Evolutionary conservation across 1,140 invertebrate genomes (phyloP).

Genomic region (Chlorops oryzae): DNA sequence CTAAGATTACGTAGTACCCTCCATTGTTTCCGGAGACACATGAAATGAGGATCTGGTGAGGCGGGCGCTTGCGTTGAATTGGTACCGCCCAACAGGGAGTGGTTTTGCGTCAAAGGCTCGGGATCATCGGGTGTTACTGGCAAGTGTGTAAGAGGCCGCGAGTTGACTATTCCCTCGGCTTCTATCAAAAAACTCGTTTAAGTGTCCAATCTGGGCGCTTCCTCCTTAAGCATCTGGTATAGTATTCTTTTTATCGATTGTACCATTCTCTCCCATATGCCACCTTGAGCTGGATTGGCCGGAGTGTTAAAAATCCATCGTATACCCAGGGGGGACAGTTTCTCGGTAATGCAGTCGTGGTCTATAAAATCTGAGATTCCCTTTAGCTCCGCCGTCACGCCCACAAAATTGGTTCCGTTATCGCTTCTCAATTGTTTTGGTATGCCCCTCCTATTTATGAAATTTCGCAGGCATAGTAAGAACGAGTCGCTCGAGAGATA

Average conservation of each 20-base stretch:
- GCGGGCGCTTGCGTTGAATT: slow-evolving; percentile 14
- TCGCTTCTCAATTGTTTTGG: not conserved
- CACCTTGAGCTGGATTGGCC: too few relatives aligned
- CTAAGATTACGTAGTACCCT: not conserved
- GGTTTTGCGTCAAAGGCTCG: too few relatives aligned
- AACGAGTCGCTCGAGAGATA: not conserved
- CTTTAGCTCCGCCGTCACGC: not conserved
- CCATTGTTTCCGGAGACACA: slow-evolving; percentile 18
- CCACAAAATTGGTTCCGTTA: not conserved
- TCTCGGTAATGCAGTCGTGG: not conserved
- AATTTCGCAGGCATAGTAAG: not conserved
- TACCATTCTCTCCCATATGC: too few relatives aligned
- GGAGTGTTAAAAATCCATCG: too few relatives aligned
- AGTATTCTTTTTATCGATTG: too few relatives aligned
- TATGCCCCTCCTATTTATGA: not conserved
- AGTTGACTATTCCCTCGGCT: too few relatives aligned
- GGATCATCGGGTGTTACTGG: too few relatives aligned
- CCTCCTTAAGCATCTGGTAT: too few relatives aligned
- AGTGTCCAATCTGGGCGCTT: too few relatives aligned
- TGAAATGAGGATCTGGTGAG: slow-evolving; percentile 16
- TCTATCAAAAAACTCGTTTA: too few relatives aligned
- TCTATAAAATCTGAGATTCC: not conserved
- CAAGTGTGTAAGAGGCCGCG: too few relatives aligned
- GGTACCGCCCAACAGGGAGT: slow-evolving; percentile 3
- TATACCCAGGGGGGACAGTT: too few relatives aligned